These are phyloP conservation scores for Mesoligia furuncula DNA, from an alignment of 2,888 invertebrate species.

Conservation along the genomic window DNA sequence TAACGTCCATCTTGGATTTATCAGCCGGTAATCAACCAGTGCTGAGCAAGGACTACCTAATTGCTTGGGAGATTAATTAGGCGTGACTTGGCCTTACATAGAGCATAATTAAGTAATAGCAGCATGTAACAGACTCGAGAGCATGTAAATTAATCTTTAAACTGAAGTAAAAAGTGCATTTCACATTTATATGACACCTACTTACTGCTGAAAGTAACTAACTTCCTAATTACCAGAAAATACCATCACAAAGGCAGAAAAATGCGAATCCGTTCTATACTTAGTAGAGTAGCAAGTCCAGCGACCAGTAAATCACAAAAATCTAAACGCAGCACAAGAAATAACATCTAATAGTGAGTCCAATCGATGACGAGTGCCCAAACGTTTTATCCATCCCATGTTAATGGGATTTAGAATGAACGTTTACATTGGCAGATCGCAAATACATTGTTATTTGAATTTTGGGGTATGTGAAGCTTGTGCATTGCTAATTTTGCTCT, in stretches of 20 bases:
- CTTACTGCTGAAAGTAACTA: neutral
- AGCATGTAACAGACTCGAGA: neutral
- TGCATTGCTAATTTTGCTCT: conserved; percentile 14
- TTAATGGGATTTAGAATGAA: conserved; percentile 40
- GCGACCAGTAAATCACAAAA: neutral
- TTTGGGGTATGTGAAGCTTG: conserved; percentile 7
- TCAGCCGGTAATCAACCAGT: neutral
- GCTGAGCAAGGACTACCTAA: conserved; percentile 12
- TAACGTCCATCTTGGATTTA: conserved; percentile 17
- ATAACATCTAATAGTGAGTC: conserved; percentile 4
- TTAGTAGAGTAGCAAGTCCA: conserved; percentile 29
- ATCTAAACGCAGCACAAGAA: conserved; percentile 26
- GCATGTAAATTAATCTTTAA: too few species aligned
- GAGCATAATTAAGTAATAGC: conserved; percentile 8
- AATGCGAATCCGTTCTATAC: neutral
- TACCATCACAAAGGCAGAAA: neutral
- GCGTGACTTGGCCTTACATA: neutral
- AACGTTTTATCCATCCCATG: conserved; percentile 35
- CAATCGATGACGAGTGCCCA: conserved; percentile 52
- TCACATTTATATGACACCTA: neutral
- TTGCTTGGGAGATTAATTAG: conserved; percentile 2
- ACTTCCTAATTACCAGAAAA: neutral
- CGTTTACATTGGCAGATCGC: conserved; percentile 50
- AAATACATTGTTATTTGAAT: conserved; percentile 48
- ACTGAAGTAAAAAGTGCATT: neutral